phyloP scores from a whole-genome alignment of 2,888 invertebrate species.

The Agrilus cyanescens region DNA sequence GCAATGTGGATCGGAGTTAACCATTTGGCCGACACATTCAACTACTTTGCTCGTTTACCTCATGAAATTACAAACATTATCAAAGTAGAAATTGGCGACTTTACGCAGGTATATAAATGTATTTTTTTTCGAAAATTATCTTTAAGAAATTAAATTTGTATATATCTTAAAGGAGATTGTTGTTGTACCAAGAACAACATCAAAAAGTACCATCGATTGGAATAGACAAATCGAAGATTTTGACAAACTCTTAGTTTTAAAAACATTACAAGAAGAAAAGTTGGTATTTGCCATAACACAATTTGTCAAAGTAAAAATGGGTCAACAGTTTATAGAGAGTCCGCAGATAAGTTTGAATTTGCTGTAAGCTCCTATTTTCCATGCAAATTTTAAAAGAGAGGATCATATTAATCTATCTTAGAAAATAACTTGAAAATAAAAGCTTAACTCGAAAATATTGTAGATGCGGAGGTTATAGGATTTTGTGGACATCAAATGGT shows the following conservation, averaged over 20 bases:
- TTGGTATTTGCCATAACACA: conserved; percentile 70
- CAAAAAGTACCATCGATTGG: conserved; percentile 41
- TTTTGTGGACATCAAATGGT: too few species aligned
- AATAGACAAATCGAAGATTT: conserved; percentile 51
- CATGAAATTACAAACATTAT: conserved; percentile 45
- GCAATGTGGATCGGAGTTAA: conserved; percentile 57
- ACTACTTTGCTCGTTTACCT: conserved; percentile 41
- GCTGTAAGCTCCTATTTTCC: conserved; percentile 36
- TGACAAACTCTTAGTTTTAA: conserved; percentile 71
- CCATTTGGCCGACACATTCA: conserved; percentile 49
- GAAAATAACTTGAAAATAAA: too few species aligned
- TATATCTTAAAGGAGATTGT: conserved; percentile 41
- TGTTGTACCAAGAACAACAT: conserved; percentile 31
- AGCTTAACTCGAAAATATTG: too few species aligned
- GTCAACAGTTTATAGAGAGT: conserved; percentile 70
- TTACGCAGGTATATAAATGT: conserved; percentile 39
- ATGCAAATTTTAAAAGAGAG: too few species aligned
- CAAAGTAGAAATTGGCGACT: conserved; percentile 46
- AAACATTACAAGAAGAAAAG: conserved; percentile 66
- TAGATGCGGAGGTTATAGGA: too few species aligned
- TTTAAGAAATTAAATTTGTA: conserved; percentile 9
- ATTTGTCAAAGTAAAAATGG: conserved; percentile 66
- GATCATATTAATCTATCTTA: too few species aligned
- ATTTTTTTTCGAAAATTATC: not conserved
- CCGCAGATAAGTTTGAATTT: conserved; percentile 59